These are phyloP conservation scores for Lochmaea crataegi DNA, from an alignment of 2,888 invertebrate species.

Conservation along the genomic window DNA sequence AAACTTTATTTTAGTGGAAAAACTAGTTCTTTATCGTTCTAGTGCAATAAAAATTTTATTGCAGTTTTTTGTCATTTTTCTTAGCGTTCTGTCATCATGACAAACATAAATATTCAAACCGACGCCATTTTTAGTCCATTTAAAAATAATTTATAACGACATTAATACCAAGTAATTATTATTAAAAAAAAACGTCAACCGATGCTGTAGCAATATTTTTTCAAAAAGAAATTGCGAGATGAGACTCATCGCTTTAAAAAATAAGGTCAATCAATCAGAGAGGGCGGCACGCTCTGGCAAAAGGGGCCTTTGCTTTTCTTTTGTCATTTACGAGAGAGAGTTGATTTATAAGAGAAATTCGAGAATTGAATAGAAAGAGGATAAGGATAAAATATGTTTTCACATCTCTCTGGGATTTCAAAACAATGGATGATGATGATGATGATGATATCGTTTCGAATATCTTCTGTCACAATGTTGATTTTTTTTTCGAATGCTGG, in stretches of 20 bases:
- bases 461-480: not conserved
- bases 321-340: slow-evolving; percentile 12
- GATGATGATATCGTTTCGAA: not conserved
- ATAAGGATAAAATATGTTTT: not conserved
- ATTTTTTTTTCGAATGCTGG: not conserved
- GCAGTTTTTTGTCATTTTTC: too few species aligned
- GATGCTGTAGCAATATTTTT: not conserved
- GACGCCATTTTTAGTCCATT: too few species aligned
- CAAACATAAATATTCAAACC: too few species aligned
- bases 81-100: too few species aligned
- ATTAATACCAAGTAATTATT: too few species aligned
- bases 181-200: not conserved
- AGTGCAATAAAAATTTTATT: too few species aligned
- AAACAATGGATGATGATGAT: not conserved
- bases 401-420: not conserved
- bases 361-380: slow-evolving; percentile 23
- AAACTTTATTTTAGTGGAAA: too few species aligned
- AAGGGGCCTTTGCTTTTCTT: slow-evolving; percentile 5
- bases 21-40: too few species aligned
- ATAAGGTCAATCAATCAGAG: not conserved
- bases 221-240: not conserved
- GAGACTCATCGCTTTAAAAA: not conserved
- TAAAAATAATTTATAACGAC: too few species aligned
- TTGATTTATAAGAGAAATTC: slow-evolving; percentile 26
- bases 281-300: not conserved